Percentiles rank a stretch among this genome's conserved stretches.
Conservation (phyloP, 2,797 vertebrate species). For the Pogoniulus pusillus region DNA sequence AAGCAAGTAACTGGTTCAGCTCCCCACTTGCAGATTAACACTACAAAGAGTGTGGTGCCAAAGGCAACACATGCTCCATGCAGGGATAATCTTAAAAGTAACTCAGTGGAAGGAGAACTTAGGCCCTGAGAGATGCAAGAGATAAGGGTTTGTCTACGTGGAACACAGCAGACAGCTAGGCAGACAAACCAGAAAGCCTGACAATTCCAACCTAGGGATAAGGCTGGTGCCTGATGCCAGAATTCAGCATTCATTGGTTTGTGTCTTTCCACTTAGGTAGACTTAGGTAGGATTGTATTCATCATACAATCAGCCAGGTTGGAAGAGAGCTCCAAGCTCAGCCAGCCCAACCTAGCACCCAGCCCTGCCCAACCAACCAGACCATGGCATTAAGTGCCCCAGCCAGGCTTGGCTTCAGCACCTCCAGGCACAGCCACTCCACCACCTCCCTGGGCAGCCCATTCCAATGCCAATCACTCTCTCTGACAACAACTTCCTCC, state of each 20-base stretch:
- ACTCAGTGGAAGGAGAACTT: background rate
- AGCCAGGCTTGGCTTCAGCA: too few relatives aligned
- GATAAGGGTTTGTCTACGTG: background rate
- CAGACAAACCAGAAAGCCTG: background rate
- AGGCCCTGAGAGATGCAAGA: background rate
- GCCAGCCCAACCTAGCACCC: too few relatives aligned
- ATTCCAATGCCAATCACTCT: too few relatives aligned
- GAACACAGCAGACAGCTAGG: background rate
- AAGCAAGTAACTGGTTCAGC: slow-evolving; percentile 8
- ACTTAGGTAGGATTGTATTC: too few relatives aligned
- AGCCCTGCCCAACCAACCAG: too few relatives aligned
- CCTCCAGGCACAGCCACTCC: too few relatives aligned
- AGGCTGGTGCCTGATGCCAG: background rate
- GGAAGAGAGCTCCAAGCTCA: too few relatives aligned
- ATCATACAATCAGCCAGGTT: too few relatives aligned
- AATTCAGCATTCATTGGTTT: background rate
- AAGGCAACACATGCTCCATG: background rate
- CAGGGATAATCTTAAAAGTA: background rate
- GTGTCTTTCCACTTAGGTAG: background rate
- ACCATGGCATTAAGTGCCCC: too few relatives aligned
- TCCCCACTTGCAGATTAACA: background rate
- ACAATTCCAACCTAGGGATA: background rate
- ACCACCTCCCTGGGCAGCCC: too few relatives aligned
- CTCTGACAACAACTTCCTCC: too few relatives aligned
- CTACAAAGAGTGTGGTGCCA: background rate